Base-by-base conservation (phyloP, 2,797 vertebrate species). In the Ceryle rudis region DNA sequence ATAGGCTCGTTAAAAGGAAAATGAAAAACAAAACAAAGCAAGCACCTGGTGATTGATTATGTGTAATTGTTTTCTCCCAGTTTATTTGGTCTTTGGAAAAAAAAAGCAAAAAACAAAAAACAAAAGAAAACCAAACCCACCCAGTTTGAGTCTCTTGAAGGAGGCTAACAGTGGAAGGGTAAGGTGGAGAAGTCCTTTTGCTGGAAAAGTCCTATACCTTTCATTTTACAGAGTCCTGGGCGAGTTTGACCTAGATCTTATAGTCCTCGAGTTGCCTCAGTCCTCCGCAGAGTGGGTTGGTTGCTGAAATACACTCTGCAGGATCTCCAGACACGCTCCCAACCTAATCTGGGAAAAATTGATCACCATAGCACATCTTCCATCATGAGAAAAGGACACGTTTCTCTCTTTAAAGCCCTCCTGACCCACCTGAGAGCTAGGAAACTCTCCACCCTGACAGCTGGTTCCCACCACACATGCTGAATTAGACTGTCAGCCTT, bases 311-410 rank as follows among this genome's bases (percentile, higher is more conserved):
- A 55, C 14, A 23, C 35, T 42, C 80, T 51, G 42, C 28, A 61
- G 54, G 14, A 65, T 66, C 51, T 70, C 51, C 44, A 47, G 3
- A 42, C 62, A 31, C 21, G 28, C 9, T 88, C 55, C 28, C 44
- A 77, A 2, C 5, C 28, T 31, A 29, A 4, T 16, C 1, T 2
- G 1, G 12, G 21, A 12, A 41, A 5, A 73, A 52, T 0, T 4
- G 5, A 17, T n/a, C 11, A 10, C 10, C 1, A 0, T 4, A 2
- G 41, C 47, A 6, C 51, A 22, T 39, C 57, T 52, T 69, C 44
- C 20, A 3, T 33, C 16, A 3, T 1, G 8, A 70, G 20, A 15
- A 47, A 44, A 22, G n/a, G 28, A 9, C 7, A 2, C 1, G 2
- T 10, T 37, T 35, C 51, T 33, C 51, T 17, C n/a, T 47, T 19